Base-by-base conservation (phyloP, 2,113 vertebrate genomes). In the Eurypyga helias region DNA sequence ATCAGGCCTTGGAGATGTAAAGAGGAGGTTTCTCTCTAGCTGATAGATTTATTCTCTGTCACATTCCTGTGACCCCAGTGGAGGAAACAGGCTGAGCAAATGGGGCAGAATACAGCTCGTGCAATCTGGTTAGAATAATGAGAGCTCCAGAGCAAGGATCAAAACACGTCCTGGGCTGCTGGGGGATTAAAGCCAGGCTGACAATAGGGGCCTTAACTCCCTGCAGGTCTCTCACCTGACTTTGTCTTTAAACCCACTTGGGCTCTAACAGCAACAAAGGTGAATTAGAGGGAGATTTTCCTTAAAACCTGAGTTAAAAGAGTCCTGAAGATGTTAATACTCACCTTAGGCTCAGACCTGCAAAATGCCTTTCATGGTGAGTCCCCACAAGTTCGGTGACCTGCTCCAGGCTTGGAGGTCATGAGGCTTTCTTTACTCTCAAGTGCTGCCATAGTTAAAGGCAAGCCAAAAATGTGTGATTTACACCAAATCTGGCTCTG, bases 41-140 rank as follows among this genome's bases (percentile, higher is more conserved):
- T 97, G 90, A 60, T 34, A 67, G 51, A 89, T 82, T 82, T 93
- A 81, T 89, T 91, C 69, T 65, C 80, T 33, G 69, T 52, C 38
- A 11, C 83, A 84, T 76, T 96, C 65, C 61, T 79, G 65, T 36
- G 67, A 31, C 8, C 5, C 5, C 3, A 3, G 15, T 58, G 48
- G 60, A 87, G 64, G 71, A 48, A 94, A 36, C 29, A 45, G 66
- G 15, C 61, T 55, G 66, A 90, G 85, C 41, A 62, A 86, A 70
- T 36, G 28, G 25, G 26, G 45, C 1, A 5, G 65, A 75, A 65
- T 75, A 34, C 17, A 48, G 29, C 45, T 73, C n/a, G 4, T 55
- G 54, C 21, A 17, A 21, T 67, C 66, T 49, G 65, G 31, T 77
- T 75, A 57, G 76, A 92, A 45, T 17, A 67, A 76, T 11, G 5